These are phyloP conservation scores for Nomada fucata DNA, from an alignment of 2,888 invertebrate genomes.

Conservation along the genomic window DNA sequence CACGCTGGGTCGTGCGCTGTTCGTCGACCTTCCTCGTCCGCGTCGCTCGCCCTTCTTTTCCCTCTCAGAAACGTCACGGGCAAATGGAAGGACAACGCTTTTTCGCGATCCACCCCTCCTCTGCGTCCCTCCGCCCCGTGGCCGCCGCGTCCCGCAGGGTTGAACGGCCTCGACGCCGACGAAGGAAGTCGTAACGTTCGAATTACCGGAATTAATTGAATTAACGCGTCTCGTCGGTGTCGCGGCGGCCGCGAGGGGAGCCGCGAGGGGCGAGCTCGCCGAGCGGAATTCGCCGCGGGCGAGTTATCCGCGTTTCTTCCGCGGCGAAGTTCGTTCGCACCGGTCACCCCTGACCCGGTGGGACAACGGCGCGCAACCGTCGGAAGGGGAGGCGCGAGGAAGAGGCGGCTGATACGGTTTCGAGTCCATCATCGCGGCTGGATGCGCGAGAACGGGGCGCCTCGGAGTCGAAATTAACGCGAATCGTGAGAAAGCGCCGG, in stretches of 20 bases:
- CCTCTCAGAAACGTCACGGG: no score
- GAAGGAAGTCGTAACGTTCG: constrained; percentile 41
- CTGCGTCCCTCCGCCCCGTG: no score
- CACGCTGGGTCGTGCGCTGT: no score
- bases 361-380: background rate
- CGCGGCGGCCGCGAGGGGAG: background rate
- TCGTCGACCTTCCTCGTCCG: no score
- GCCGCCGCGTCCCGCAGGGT: background rate
- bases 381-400: background rate
- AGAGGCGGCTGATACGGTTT: constrained; percentile 26
- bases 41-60: no score
- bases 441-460: background rate
- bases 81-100: background rate
- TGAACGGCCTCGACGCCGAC: constrained; percentile 7
- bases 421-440: constrained; percentile 10
- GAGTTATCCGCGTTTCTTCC: constrained; percentile 54
- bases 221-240: constrained; percentile 32
- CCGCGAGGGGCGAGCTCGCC: background rate
- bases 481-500: constrained; percentile 62
- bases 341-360: background rate
- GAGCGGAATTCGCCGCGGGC: constrained; percentile 38
- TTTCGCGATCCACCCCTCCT: background rate
- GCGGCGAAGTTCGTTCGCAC: constrained; percentile 46
- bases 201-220: constrained; percentile 51
- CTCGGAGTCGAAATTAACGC: constrained; percentile 50